These are phyloP conservation scores for Archegozetes longisetosus DNA, from an alignment of 1,140 invertebrate species.

Conservation along the genomic window DNA sequence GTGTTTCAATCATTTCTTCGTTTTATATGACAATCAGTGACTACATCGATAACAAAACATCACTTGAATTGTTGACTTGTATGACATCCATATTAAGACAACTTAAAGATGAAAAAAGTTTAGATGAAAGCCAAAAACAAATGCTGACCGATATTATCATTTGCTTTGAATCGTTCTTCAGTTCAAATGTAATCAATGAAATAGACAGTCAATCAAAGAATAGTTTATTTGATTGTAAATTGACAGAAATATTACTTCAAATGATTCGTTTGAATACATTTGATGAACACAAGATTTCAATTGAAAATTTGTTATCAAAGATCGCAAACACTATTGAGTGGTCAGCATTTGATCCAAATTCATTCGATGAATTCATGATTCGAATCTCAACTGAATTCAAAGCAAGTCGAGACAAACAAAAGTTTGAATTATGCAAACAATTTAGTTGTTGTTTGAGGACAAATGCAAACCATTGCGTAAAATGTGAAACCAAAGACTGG, in stretches of 20 bases:
- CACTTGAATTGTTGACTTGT: not conserved
- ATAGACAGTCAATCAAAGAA: not conserved
- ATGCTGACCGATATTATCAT: not conserved
- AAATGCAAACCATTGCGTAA: not conserved
- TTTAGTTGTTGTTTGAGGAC: not conserved
- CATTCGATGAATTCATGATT: not conserved
- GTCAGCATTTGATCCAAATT: not conserved
- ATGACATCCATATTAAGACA: not conserved
- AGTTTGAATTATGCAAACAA: not conserved
- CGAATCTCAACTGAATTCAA: not conserved
- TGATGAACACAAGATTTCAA: not conserved
- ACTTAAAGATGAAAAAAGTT: not conserved
- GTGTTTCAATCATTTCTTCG: not conserved
- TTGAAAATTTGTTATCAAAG: not conserved
- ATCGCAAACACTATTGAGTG: not conserved
- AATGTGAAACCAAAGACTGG: not conserved
- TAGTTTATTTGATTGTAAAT: not conserved
- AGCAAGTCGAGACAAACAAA: not conserved
- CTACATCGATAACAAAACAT: not conserved
- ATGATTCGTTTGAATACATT: too few relatives aligned
- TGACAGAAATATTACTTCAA: not conserved
- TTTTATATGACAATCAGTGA: not conserved
- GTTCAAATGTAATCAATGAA: not conserved
- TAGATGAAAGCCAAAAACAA: not conserved
- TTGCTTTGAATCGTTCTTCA: not conserved